Percentiles rank a stretch among this genome's conserved stretches.
Evolutionary conservation across 2,113 vertebrate species (phyloP).

Genomic region (Eolophus roseicapilla): DNA sequence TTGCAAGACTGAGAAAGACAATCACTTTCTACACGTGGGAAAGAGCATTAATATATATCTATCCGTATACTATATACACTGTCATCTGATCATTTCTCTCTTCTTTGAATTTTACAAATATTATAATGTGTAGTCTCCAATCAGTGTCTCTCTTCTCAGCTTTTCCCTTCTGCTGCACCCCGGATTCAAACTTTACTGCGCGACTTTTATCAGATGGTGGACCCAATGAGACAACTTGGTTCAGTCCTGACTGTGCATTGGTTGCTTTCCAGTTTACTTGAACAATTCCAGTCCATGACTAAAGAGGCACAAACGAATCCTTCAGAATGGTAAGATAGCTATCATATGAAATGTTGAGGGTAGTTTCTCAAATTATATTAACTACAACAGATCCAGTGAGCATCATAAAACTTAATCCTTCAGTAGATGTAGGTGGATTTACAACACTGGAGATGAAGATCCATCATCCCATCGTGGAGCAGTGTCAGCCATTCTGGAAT

Average conservation of each 20-base stretch:
- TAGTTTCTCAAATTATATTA: background rate
- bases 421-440: background rate
- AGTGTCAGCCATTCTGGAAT: background rate
- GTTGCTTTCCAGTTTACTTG: constrained; percentile 71
- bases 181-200: constrained; percentile 52
- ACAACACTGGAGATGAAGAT: background rate
- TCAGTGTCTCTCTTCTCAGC: constrained; percentile 71
- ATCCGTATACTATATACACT: background rate
- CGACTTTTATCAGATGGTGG: constrained; percentile 62
- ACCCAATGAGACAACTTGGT: constrained; percentile 22
- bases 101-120: background rate
- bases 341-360: background rate
- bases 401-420: background rate
- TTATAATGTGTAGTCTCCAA: background rate
- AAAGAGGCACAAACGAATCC: constrained; percentile 26
- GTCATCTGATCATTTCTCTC: background rate
- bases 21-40: background rate
- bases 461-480: background rate
- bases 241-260: constrained; percentile 60
- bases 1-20: background rate
- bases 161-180: constrained; percentile 76
- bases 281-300: constrained; percentile 69
- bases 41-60: background rate
- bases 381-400: background rate
- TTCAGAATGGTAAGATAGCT: constrained; percentile 71